Evolutionary conservation across 2,888 invertebrate species (phyloP).

Genomic region (Eucriotettix oculatus): DNA sequence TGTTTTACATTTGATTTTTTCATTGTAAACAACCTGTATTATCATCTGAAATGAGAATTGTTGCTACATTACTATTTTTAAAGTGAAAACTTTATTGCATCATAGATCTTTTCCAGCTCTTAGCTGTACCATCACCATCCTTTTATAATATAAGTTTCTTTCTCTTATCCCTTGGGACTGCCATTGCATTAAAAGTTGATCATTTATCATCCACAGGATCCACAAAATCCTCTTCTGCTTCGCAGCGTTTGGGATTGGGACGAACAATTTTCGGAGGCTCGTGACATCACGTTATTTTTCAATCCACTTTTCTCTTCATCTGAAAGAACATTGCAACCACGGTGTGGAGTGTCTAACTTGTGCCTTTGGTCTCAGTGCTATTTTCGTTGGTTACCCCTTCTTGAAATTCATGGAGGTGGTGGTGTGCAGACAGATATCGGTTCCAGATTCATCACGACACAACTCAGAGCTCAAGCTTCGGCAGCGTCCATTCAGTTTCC

Average conservation of each 20-base stretch:
- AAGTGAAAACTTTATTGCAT: too few species aligned
- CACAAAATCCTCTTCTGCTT: slow-evolving; percentile 35
- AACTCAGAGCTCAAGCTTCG: too few species aligned
- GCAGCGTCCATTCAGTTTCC: too few species aligned
- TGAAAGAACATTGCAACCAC: slow-evolving; percentile 14
- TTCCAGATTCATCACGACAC: neutral
- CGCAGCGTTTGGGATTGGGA: slow-evolving; percentile 84
- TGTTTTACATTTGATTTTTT: too few species aligned
- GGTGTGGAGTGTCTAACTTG: slow-evolving; percentile 20
- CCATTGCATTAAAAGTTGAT: too few species aligned
- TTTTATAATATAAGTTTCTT: too few species aligned
- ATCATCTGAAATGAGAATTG: too few species aligned
- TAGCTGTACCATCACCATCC: too few species aligned
- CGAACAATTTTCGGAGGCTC: slow-evolving; percentile 59
- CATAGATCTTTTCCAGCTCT: too few species aligned
- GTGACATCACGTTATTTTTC: slow-evolving; percentile 53
- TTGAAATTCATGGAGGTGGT: slow-evolving; percentile 53
- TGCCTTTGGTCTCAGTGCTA: slow-evolving; percentile 58
- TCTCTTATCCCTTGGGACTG: too few species aligned
- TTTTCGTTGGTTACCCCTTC: slow-evolving; percentile 71
- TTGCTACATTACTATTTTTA: too few species aligned
- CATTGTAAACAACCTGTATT: too few species aligned
- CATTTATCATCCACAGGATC: slow-evolving; percentile 23
- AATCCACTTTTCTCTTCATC: slow-evolving; percentile 53
- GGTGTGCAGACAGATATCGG: slow-evolving; percentile 15